Percentiles rank a stretch among this genome's conserved stretches.
Conservation (phyloP, 92 coral and sea anemone genomes). For the Epizoanthus fatuus region DNA sequence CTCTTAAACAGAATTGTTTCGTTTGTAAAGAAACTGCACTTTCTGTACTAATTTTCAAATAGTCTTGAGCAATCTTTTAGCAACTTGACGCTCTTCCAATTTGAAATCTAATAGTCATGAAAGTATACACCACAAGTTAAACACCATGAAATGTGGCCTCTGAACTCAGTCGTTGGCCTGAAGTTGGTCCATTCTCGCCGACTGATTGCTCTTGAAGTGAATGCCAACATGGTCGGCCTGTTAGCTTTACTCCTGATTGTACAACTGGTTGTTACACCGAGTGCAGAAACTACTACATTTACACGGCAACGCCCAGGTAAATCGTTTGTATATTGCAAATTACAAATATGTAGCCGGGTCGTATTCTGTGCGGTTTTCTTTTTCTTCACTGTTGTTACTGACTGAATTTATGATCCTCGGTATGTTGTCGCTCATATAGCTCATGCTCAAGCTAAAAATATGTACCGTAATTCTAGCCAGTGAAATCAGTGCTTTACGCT, state of each 20-base stretch:
- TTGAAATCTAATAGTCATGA: constrained; percentile 25
- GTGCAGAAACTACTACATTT: not conserved
- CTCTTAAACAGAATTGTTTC: not conserved
- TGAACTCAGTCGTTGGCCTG: constrained; percentile 3
- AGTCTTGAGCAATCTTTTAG: not conserved
- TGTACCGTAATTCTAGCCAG: no score
- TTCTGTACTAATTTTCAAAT: no score
- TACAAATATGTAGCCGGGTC: no score
- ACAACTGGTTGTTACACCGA: not conserved
- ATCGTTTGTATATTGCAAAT: no score
- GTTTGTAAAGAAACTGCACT: not conserved
- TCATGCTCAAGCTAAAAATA: no score
- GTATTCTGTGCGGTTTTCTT: no score
- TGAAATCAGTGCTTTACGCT: no score
- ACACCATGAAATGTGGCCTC: not conserved
- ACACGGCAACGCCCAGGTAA: not conserved
- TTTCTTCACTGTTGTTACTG: no score
- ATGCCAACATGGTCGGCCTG: not conserved
- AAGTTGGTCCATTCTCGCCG: not conserved
- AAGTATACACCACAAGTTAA: not conserved
- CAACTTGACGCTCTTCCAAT: constrained; percentile 8
- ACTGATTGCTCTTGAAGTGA: not conserved
- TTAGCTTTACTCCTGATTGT: not conserved
- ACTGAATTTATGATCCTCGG: no score
- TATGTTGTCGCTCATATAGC: no score